Conservation (phyloP, 2,888 invertebrate species). For the Plusia festucae region DNA sequence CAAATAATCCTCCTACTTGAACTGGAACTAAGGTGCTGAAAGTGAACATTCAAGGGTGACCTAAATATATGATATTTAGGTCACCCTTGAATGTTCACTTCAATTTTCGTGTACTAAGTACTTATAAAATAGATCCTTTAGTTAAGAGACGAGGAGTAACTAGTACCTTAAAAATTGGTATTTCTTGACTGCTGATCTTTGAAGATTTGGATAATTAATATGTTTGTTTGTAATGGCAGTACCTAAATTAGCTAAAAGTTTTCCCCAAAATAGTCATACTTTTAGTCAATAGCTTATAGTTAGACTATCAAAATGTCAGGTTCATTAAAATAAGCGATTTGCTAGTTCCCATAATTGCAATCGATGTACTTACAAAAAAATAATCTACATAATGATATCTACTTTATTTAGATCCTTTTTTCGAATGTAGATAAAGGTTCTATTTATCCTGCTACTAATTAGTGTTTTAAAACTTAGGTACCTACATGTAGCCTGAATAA, state of each 20-base stretch:
- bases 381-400: background rate
- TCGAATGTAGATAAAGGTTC: background rate
- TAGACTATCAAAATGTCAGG: background rate
- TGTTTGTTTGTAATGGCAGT: background rate
- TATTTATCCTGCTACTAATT: background rate
- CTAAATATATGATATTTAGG: conserved; percentile 53
- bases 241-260: background rate
- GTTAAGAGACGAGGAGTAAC: background rate
- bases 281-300: background rate
- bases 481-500: conserved; percentile 23
- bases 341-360: background rate
- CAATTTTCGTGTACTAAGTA: background rate
- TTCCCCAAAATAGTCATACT: background rate
- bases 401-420: background rate
- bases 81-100: conserved; percentile 55
- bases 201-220: background rate
- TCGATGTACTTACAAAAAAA: background rate
- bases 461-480: background rate
- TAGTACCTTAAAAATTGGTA: too few species aligned
- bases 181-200: background rate
- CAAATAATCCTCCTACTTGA: conserved; percentile 39
- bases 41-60: too few species aligned
- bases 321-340: background rate
- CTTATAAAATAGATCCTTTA: conserved; percentile 17
- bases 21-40: too few species aligned